Conservation (phyloP, 2,888 invertebrate species). For the Ophioninae sp. region DNA sequence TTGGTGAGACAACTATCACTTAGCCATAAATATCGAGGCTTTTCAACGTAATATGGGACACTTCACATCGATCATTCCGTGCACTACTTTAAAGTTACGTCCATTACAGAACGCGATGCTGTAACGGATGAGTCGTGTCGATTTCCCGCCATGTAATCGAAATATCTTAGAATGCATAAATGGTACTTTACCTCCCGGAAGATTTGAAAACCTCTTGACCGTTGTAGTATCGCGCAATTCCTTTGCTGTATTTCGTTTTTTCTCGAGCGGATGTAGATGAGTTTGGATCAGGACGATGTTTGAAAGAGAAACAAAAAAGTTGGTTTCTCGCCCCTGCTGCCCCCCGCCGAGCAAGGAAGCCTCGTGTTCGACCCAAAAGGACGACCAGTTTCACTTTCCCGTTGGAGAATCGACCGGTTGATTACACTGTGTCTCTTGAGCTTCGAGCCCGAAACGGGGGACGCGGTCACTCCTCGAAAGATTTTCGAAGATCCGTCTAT, state of each 20-base stretch:
- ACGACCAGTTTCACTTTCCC: slow-evolving; percentile 22
- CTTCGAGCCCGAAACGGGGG: slow-evolving; percentile 38
- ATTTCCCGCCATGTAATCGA: not conserved
- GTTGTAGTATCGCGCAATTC: slow-evolving; percentile 23
- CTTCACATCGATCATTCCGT: not conserved
- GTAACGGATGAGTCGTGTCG: not conserved
- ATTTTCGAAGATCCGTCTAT: slow-evolving; percentile 18
- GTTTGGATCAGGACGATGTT: slow-evolving; percentile 6
- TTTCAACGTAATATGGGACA: not conserved
- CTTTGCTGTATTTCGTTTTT: slow-evolving; percentile 11
- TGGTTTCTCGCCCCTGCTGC: not conserved
- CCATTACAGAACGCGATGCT: not conserved
- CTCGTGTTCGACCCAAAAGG: slow-evolving; percentile 39
- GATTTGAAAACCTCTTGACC: slow-evolving; percentile 55
- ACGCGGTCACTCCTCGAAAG: slow-evolving; percentile 15
- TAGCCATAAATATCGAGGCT: not conserved
- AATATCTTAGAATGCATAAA: slow-evolving; percentile 6
- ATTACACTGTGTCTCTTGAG: slow-evolving; percentile 8
- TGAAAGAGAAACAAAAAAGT: not conserved
- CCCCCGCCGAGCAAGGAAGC: slow-evolving; percentile 9
- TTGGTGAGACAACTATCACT: not conserved
- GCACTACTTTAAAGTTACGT: not conserved
- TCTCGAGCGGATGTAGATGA: slow-evolving; percentile 11
- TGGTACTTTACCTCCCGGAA: slow-evolving; percentile 53
- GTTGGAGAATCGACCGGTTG: not conserved